These are phyloP conservation scores for Phaenicophaeus curvirostris DNA, from an alignment of 2,797 vertebrate genomes.

Conservation along the genomic window DNA sequence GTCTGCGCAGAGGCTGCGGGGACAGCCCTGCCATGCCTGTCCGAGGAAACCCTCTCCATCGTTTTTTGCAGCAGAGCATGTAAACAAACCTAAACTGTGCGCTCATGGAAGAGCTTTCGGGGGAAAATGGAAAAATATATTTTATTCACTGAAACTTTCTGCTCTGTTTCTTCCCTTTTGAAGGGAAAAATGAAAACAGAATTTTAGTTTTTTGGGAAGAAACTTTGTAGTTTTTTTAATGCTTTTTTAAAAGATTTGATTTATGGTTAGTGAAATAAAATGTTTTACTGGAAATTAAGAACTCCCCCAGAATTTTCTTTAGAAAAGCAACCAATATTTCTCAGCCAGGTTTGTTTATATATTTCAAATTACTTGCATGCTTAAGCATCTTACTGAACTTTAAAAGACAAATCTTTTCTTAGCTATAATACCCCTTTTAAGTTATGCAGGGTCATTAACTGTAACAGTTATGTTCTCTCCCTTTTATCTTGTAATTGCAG, in stretches of 20 bases:
- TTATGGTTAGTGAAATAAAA: background rate
- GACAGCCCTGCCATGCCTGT: background rate
- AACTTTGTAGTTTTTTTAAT: background rate
- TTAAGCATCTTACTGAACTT: background rate
- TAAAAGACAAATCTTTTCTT: background rate
- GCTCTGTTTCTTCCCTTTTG: background rate
- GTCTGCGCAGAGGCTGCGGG: background rate
- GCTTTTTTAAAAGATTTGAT: background rate
- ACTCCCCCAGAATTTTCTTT: background rate
- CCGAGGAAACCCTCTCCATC: background rate
- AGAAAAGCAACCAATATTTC: background rate
- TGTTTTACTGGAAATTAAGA: background rate
- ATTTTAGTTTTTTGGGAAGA: background rate
- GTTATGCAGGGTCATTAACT: background rate
- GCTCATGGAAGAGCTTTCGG: background rate
- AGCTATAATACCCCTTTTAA: background rate
- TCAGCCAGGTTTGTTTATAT: background rate
- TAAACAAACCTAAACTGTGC: background rate
- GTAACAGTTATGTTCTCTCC: background rate
- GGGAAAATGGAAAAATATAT: background rate
- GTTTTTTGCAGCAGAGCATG: background rate
- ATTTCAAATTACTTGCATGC: background rate
- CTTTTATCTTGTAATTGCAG: constrained; percentile 22
- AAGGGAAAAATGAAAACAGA: background rate
- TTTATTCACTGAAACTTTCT: background rate